Percentiles rank a stretch among this genome's conserved stretches.
Conservation (phyloP, 2,797 vertebrate genomes). For the Falco berigora region DNA sequence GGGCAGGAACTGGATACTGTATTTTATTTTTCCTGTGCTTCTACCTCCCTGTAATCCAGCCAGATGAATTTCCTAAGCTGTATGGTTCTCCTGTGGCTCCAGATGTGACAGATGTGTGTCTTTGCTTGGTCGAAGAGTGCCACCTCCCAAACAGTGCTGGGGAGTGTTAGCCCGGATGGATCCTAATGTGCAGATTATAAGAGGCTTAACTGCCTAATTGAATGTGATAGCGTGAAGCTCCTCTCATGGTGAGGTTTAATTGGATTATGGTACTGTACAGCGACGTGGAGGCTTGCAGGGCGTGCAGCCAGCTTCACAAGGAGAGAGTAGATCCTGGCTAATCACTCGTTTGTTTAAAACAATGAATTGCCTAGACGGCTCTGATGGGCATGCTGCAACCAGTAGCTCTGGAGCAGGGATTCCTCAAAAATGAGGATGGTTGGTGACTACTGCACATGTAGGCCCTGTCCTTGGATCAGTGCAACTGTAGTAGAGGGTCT, state of each 20-base stretch:
- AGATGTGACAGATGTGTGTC: neutral
- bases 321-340: slow-evolving; percentile 41
- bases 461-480: neutral
- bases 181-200: neutral
- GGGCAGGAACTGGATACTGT: neutral
- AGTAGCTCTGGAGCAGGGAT: neutral
- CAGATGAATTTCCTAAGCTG: neutral
- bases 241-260: slow-evolving; percentile 56
- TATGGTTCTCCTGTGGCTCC: neutral
- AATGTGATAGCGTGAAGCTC: slow-evolving; percentile 49
- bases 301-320: slow-evolving; percentile 19
- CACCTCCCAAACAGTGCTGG: neutral
- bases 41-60: neutral
- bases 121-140: neutral
- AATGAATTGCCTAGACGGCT: neutral
- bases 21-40: neutral
- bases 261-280: slow-evolving; percentile 51
- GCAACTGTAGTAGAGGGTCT: neutral
- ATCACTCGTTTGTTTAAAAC: slow-evolving; percentile 36
- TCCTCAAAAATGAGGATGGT: neutral
- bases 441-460: neutral
- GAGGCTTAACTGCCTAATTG: slow-evolving; percentile 49
- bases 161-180: neutral
- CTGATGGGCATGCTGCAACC: neutral
- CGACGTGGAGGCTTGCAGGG: slow-evolving; percentile 27